phyloP scores from a whole-genome alignment of 2,113 vertebrate species.

The Pelecanoides urinatrix region DNA sequence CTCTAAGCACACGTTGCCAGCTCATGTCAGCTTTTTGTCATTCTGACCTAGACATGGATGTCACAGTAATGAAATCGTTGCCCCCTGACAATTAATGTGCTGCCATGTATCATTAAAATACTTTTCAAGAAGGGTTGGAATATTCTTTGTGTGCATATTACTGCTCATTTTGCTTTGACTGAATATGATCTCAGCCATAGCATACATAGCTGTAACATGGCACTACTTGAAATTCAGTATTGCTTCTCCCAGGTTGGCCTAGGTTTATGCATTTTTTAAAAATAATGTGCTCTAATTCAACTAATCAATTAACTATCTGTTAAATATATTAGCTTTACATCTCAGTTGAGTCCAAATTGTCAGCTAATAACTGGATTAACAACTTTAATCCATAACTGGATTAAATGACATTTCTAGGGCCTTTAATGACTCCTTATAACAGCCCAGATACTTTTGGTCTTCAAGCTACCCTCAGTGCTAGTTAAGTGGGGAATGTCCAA shows the following conservation, averaged over 20 bases:
- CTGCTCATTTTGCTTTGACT: background rate
- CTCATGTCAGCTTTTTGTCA: background rate
- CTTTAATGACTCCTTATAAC: background rate
- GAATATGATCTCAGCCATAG: background rate
- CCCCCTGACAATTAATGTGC: background rate
- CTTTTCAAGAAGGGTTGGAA: background rate
- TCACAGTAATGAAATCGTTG: background rate
- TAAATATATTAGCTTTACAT: background rate
- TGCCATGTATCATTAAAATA: background rate
- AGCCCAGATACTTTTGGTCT: background rate
- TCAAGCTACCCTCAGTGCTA: background rate
- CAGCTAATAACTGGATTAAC: background rate
- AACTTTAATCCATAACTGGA: background rate
- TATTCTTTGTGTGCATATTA: background rate
- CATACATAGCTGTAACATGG: background rate
- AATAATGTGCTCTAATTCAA: background rate
- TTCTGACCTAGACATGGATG: background rate
- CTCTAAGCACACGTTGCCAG: accelerated
- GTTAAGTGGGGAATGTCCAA: background rate
- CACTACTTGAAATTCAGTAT: background rate
- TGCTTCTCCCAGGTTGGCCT: background rate
- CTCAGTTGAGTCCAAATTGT: background rate
- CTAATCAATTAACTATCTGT: background rate
- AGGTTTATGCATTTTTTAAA: background rate
- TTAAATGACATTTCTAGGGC: background rate